Evolutionary conservation across 1,140 invertebrate genomes (phyloP).

Genomic region (Trichoplusia ni): DNA sequence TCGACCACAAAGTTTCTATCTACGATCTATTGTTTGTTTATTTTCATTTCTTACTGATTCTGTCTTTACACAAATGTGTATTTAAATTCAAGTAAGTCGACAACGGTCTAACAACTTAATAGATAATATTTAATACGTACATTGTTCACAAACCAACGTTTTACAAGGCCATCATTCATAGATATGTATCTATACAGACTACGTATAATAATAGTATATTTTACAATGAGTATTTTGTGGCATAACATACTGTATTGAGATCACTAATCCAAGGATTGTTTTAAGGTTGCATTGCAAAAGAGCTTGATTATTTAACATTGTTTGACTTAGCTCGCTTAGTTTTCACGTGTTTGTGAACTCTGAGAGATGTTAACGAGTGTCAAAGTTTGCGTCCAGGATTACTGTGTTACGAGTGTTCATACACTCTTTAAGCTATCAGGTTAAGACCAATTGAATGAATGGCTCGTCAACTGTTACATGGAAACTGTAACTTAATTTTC

Average conservation of each 20-base stretch:
- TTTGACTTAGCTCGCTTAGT: not conserved
- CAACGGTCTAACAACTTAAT: constrained; percentile 10
- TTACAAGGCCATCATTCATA: constrained; percentile 40
- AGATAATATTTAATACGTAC: constrained; percentile 31
- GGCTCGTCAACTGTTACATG: too few species aligned
- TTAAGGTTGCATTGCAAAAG: constrained; percentile 28
- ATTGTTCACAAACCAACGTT: constrained; percentile 35
- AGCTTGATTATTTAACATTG: not conserved
- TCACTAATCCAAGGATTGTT: constrained; percentile 25
- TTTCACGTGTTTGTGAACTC: too few species aligned
- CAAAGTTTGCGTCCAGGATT: too few species aligned
- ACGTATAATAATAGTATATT: constrained; percentile 28
- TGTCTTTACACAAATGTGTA: not conserved
- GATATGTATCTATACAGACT: constrained; percentile 46
- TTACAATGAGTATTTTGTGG: constrained; percentile 27
- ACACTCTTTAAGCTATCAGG: too few species aligned
- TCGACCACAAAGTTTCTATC: too few species aligned
- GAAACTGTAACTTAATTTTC: too few species aligned
- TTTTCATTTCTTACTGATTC: not conserved
- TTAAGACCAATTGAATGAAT: too few species aligned
- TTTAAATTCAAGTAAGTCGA: constrained; percentile 12
- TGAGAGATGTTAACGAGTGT: too few species aligned
- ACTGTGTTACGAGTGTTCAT: too few species aligned
- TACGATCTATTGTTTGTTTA: not conserved
- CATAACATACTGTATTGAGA: constrained; percentile 27